Base-by-base conservation (phyloP, 2,888 invertebrate genomes). In the Ecliptopera silaceata region DNA sequence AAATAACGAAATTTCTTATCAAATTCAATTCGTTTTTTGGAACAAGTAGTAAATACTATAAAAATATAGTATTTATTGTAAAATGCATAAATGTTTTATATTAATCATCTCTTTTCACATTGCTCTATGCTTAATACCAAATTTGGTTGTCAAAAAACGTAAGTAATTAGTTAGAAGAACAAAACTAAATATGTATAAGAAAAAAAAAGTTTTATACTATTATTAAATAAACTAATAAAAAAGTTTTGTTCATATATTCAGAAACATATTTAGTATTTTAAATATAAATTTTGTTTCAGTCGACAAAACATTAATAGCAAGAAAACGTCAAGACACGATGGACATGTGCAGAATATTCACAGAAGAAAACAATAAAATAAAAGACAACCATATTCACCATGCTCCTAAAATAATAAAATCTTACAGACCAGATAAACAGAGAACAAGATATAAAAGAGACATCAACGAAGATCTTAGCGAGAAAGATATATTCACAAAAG, bases 301-400 rank as follows among this genome's bases (percentile, higher is more conserved):
- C 17, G 82, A 89, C 63, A 75, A 66, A 65, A 79, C 76, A 60
- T n/a, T 84, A 0, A 79, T 90, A 22, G 75, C 82, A 34, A 79
- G 69, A 53, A 83, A 86, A 67, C 81, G 90, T 0, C 82, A 86
- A 69, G 86, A 90, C 51, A 89, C 85, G 0, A 56, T 85, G 31
- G 88, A 90, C 3, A 82, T 89, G 79, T 90, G 90, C 51, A 71
- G 75, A 11, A 71, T 86, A 20, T 90, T 88, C 55, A 82, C 75
- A 18, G 76, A 74, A 32, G 84, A 85, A 64, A 78, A 70, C n/a
- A 60, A 72, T 4, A 42, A 61, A 29, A 38, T 36, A 1, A 29
- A 61, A 15, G 20, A 63, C n/a, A 59, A 55, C 13, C 39, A 67
- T 31, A 29, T 20, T 18, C 50, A 55, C 13, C 39, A 67, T 31